Conservation (phyloP, 1,140 invertebrate genomes). For the Physella acuta region DNA sequence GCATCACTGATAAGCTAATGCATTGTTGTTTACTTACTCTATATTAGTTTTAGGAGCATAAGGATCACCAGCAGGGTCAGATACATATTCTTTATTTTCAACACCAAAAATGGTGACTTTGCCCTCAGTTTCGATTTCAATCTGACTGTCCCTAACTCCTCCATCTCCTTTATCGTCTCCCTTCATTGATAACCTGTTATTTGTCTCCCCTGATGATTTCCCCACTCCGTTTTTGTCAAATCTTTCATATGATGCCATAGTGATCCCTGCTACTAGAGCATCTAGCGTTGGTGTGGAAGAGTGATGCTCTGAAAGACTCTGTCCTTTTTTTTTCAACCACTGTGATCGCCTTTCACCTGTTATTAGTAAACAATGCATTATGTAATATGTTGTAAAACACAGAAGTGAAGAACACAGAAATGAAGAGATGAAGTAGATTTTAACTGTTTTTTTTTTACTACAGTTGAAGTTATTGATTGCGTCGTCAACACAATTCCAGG, state of each 20-base stretch:
- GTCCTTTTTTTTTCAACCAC: background rate
- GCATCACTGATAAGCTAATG: too few species aligned
- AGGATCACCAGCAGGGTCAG: conserved; percentile 40
- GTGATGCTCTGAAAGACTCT: conserved; percentile 3
- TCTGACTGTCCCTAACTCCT: conserved; percentile 31
- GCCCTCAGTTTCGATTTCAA: conserved; percentile 30
- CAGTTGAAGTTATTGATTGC: background rate
- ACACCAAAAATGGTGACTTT: conserved; percentile 10
- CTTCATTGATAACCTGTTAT: background rate
- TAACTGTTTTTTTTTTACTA: background rate
- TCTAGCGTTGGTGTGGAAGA: conserved; percentile 21
- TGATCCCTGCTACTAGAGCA: conserved; percentile 10
- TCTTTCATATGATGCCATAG: conserved; percentile 35
- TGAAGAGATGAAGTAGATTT: background rate
- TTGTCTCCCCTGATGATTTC: background rate
- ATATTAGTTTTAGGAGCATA: conserved; percentile 26
- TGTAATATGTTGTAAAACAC: too few species aligned
- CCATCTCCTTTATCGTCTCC: background rate
- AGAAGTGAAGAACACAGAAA: background rate
- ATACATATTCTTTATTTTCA: conserved; percentile 38
- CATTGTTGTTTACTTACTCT: too few species aligned
- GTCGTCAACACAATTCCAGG: too few species aligned
- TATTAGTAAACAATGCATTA: too few species aligned
- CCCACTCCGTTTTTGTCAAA: conserved; percentile 29
- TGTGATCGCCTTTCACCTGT: background rate